These are phyloP conservation scores for Synanthedon vespiformis DNA, from an alignment of 2,888 invertebrate species.

Conservation along the genomic window DNA sequence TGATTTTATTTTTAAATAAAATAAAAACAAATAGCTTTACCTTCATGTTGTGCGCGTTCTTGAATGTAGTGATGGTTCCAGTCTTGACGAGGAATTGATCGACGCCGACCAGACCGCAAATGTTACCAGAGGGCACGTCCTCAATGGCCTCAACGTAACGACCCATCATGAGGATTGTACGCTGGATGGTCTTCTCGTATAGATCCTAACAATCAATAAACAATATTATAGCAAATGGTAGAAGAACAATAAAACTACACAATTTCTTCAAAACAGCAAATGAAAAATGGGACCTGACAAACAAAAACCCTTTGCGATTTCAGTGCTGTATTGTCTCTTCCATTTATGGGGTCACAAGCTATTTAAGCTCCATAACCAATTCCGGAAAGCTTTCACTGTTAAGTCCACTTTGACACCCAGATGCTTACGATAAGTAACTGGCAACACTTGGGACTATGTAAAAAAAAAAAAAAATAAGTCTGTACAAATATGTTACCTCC, in stretches of 20 bases:
- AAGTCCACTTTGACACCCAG: conserved; percentile 68
- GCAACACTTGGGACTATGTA: conserved; percentile 62
- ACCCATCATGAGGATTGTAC: conserved; percentile 99
- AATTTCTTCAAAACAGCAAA: no score
- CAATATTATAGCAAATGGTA: no score
- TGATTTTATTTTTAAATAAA: no score
- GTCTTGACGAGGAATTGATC: conserved; percentile 99
- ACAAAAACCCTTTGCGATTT: no score
- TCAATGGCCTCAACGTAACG: conserved; percentile 99
- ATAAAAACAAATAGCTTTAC: no score
- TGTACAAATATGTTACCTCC: no score
- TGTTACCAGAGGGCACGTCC: conserved; percentile 99
- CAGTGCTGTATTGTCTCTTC: conserved; percentile 27
- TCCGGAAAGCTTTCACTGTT: conserved; percentile 50
- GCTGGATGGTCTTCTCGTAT: conserved; percentile 98
- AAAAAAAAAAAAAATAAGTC: no score
- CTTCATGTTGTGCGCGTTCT: conserved; percentile 99
- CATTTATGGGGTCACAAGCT: conserved; percentile 48
- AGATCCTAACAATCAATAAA: conserved; percentile 73
- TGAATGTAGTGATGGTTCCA: conserved; percentile 98
- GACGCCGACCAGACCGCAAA: conserved; percentile 99
- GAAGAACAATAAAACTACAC: no score
- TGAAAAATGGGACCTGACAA: no score
- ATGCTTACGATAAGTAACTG: conserved; percentile 43
- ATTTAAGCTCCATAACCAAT: conserved; percentile 43